Conservation (phyloP, 2,113 vertebrate species). For the Aegypius monachus region DNA sequence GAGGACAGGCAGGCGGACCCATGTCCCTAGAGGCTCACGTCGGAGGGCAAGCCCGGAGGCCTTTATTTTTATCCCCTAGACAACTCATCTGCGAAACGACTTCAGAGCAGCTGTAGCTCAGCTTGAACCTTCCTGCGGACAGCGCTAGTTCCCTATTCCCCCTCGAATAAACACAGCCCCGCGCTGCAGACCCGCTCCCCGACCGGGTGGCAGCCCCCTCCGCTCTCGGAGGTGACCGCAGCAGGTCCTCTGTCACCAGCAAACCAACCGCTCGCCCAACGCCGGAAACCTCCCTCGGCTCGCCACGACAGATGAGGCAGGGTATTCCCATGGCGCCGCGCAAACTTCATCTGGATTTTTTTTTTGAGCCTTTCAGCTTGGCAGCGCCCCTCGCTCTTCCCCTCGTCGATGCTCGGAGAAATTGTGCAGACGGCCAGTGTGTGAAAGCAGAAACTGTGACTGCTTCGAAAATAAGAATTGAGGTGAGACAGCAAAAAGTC, state of each 20-base stretch:
- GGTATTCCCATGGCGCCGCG: neutral
- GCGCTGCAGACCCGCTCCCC: accelerated
- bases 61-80: neutral
- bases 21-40: accelerated
- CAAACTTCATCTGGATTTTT: neutral
- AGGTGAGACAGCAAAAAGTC: neutral
- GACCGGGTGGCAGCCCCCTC: accelerated
- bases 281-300: accelerated
- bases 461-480: neutral
- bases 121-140: neutral
- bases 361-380: neutral
- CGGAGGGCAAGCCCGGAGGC: neutral
- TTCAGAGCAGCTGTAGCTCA: neutral
- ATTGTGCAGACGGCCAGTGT: neutral
- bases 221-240: accelerated
- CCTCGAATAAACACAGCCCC: neutral
- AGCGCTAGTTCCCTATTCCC: neutral
- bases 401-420: neutral
- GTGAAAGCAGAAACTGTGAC: neutral
- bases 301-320: accelerated
- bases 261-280: neutral
- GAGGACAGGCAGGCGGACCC: neutral
- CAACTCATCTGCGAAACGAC: neutral
- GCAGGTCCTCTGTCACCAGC: neutral
- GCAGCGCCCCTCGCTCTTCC: neutral